These are phyloP conservation scores for Drepanosiphum platanoidis DNA, from an alignment of 2,888 invertebrate species.

Conservation along the genomic window DNA sequence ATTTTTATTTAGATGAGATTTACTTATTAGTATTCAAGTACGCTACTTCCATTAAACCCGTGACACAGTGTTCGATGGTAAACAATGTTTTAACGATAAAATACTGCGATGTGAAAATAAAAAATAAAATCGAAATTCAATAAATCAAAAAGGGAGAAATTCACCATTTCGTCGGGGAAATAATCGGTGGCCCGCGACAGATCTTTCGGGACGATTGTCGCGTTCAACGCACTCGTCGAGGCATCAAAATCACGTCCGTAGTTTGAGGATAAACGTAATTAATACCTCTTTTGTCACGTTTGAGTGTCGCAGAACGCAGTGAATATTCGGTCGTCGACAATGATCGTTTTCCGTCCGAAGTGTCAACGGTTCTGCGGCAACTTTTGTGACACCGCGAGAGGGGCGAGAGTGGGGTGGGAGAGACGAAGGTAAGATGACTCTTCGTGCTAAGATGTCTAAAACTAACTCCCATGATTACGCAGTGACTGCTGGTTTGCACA, in stretches of 20 bases:
- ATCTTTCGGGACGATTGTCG: neutral
- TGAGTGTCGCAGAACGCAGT: neutral
- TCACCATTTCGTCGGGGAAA: neutral
- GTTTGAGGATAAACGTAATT: neutral
- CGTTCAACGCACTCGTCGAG: neutral
- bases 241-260: neutral
- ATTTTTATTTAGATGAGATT: neutral
- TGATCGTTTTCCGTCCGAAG: neutral
- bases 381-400: neutral
- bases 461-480: neutral
- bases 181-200: neutral
- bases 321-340: neutral
- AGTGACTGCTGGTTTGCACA: neutral
- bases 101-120: neutral
- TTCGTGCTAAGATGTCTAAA: neutral
- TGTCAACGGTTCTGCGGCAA: neutral
- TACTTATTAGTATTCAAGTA: neutral
- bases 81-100: neutral
- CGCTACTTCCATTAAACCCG: neutral
- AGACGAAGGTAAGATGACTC: neutral
- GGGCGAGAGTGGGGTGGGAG: neutral
- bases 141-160: neutral
- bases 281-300: neutral
- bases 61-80: neutral
- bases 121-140: neutral